These are phyloP conservation scores for Brachyalestes nurse DNA, from an alignment of 2,797 vertebrate genomes.

Conservation along the genomic window DNA sequence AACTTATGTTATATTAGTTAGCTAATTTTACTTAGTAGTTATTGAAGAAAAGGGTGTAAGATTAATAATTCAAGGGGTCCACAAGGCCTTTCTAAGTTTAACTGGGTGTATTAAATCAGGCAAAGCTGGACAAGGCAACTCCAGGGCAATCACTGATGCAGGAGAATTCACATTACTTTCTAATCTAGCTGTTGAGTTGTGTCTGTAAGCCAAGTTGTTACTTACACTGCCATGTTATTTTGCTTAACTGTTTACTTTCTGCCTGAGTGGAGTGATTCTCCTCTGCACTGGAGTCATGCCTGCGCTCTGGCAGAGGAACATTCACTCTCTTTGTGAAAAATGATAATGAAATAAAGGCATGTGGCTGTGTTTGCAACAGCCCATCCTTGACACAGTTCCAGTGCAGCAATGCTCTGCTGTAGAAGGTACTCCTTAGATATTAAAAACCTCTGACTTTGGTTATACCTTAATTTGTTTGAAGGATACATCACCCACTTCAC, in stretches of 20 bases:
- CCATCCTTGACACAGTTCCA: constrained; percentile 26
- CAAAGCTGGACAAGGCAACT: background rate
- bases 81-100: background rate
- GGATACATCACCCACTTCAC: background rate
- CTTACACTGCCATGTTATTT: background rate
- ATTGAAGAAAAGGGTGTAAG: background rate
- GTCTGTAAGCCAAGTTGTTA: background rate
- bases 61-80: background rate
- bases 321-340: constrained; percentile 49
- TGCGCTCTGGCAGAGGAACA: constrained; percentile 41
- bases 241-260: constrained; percentile 11
- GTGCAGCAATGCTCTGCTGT: constrained; percentile 14
- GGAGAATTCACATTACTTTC: background rate
- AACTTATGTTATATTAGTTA: background rate
- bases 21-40: background rate
- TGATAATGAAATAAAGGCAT: constrained; percentile 51
- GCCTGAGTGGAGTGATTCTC: background rate
- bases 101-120: background rate
- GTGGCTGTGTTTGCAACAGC: constrained; percentile 42
- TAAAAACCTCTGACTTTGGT: constrained; percentile 16
- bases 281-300: constrained; percentile 42
- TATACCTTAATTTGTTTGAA: background rate
- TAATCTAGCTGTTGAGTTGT: background rate
- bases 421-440: background rate
- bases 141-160: background rate